Evolutionary conservation across 2,113 vertebrate species (phyloP).

Genomic region (Callopanchax toddi): DNA sequence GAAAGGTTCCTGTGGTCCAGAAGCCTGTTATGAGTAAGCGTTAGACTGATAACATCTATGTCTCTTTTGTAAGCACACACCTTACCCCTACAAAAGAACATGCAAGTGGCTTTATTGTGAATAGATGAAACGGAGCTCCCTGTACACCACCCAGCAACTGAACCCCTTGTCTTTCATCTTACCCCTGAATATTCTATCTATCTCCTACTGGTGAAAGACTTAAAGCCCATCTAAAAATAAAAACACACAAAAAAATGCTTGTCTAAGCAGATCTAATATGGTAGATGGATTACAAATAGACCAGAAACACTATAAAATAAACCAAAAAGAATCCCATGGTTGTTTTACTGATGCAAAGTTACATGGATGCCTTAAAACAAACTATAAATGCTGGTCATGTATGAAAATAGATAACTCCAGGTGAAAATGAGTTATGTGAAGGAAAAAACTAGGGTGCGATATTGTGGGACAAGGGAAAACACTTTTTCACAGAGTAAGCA

Average conservation of each 20-base stretch:
- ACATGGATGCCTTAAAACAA: neutral
- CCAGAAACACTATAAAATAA: neutral
- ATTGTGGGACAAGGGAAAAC: constrained; percentile 32
- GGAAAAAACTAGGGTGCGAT: constrained; percentile 27
- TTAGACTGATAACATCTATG: constrained; percentile 46
- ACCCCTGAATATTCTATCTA: constrained; percentile 57
- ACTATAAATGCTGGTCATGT: neutral
- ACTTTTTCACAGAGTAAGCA: constrained; percentile 43
- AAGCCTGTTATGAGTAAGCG: constrained; percentile 4
- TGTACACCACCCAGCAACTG: constrained; percentile 18
- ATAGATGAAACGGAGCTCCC: constrained; percentile 44
- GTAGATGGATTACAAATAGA: neutral
- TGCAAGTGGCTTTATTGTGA: constrained; percentile 47
- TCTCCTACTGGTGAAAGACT: constrained; percentile 16
- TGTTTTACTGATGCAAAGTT: constrained; percentile 1
- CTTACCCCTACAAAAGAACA: constrained; percentile 49
- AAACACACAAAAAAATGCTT: neutral
- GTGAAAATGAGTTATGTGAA: constrained; percentile 26
- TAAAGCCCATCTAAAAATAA: constrained; percentile 11
- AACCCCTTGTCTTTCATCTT: constrained; percentile 53
- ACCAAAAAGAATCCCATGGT: neutral
- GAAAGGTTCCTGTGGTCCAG: neutral
- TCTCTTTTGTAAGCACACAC: constrained; percentile 50
- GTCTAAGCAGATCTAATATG: neutral
- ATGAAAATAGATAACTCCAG: constrained; percentile 2